Evolutionary conservation across 2,888 invertebrate species (phyloP).

Genomic region (Erebia palarica): DNA sequence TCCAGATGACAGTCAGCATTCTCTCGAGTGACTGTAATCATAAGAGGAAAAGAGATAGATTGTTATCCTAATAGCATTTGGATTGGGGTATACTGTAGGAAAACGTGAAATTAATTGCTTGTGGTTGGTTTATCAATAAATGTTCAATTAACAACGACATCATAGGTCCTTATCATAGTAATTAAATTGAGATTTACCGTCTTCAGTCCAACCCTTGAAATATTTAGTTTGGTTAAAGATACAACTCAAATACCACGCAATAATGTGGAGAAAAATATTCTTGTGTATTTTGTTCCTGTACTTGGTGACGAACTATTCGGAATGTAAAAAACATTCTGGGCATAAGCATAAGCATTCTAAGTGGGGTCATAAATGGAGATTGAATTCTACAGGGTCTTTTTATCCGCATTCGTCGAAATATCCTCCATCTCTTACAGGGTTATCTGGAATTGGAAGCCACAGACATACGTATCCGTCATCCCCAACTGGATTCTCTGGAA

Average conservation of each 20-base stretch:
- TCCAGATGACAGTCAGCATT: too few species aligned
- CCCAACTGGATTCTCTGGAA: slow-evolving; percentile 1
- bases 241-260: neutral
- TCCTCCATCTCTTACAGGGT: neutral
- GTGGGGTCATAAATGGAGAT: slow-evolving; percentile 7
- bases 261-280: slow-evolving; percentile 1
- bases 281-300: neutral
- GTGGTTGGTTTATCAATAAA: neutral
- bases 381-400: neutral
- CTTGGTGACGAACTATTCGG: neutral
- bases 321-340: neutral
- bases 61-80: too few species aligned
- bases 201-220: too few species aligned
- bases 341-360: neutral
- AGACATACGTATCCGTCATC: neutral
- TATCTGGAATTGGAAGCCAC: slow-evolving; percentile 2
- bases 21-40: too few species aligned
- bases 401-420: neutral
- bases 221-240: neutral
- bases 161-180: too few species aligned
- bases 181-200: too few species aligned
- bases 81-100: neutral
- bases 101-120: neutral
- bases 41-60: too few species aligned
- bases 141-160: neutral